Base-by-base conservation (phyloP, 2,888 invertebrate genomes). In the Anodontia alba region DNA sequence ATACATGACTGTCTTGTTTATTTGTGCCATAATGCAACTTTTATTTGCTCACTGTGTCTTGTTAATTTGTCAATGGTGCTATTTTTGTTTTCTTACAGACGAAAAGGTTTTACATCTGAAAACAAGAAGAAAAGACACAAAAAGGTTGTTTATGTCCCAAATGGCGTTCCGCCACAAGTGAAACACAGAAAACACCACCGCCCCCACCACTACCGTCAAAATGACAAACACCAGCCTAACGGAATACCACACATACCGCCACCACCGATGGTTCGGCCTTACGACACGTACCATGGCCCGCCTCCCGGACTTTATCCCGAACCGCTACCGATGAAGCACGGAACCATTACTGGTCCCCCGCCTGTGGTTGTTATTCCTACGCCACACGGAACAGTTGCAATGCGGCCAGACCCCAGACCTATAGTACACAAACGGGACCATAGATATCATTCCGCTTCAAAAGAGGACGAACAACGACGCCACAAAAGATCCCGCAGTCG, bases 361-460 rank as follows among this genome's bases (percentile, higher is more conserved):
- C 71, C 76, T 66, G 74, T 80, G 10, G 71, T 82, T 1, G 79
- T 82, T n/a, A 73, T 75, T 29, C 74, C 74, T 29, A 68, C 73
- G 10, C 73, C 78, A 10, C 70, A 69, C 29, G 84, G 85, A 42
- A 80, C 81, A 7, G 76, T 85, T 29, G 74, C 80, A 12, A 69
- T 85, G 57, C n/a, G 85, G 17, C 73, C 85, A 15, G 82, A 85
- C 67, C 82, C 82, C 1, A 69, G 85, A 49, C 85, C 85, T 5
- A 76, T 82, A 15, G 66, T 85, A 3, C 80, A 85, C n/a, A 82
- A 68, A 26, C 72, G 77, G n/a, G 71, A 73, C 26, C 70, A 76
- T 36, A 42, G 51, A 51, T 72, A 74, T 49, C 46, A 51, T 10
- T 62, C 62, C 8, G 8, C 54, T 15, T 29, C 67, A 42, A 51